Evolutionary conservation across 2,797 vertebrate genomes (phyloP).

Genomic region (Melanotaenia pygmaea): DNA sequence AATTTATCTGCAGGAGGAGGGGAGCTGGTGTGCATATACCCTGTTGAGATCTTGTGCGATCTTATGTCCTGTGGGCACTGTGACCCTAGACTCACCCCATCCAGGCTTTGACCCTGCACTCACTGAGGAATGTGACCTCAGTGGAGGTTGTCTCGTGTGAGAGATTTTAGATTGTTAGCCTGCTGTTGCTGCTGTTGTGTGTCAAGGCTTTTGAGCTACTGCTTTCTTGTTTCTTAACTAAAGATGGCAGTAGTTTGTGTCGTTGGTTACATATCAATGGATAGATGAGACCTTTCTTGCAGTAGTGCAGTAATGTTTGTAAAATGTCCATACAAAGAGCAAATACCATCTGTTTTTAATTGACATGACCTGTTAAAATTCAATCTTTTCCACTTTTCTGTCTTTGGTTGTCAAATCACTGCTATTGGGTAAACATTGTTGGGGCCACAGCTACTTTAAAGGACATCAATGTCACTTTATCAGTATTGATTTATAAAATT

Average conservation of each 20-base stretch:
- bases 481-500: background rate
- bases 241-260: slow-evolving; percentile 28
- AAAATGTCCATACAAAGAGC: background rate
- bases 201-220: slow-evolving; percentile 34
- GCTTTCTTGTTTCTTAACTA: slow-evolving; percentile 18
- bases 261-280: background rate
- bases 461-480: background rate
- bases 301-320: background rate
- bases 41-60: slow-evolving; percentile 58
- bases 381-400: background rate
- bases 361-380: background rate
- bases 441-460: background rate
- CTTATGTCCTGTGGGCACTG: slow-evolving; percentile 70
- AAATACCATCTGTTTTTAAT: background rate
- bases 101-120: slow-evolving; percentile 80
- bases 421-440: background rate
- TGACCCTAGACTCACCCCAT: slow-evolving; percentile 81
- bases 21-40: slow-evolving; percentile 23
- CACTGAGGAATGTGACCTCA: slow-evolving; percentile 82
- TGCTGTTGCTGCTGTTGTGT: slow-evolving; percentile 26
- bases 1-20: slow-evolving; percentile 7
- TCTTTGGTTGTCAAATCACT: background rate
- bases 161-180: slow-evolving; percentile 64
- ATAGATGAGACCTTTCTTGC: background rate
- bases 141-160: slow-evolving; percentile 66